Percentiles rank a stretch among this genome's conserved stretches.
phyloP scores from a whole-genome alignment of 1,140 invertebrate species.

The Drosophila eugracilis region DNA sequence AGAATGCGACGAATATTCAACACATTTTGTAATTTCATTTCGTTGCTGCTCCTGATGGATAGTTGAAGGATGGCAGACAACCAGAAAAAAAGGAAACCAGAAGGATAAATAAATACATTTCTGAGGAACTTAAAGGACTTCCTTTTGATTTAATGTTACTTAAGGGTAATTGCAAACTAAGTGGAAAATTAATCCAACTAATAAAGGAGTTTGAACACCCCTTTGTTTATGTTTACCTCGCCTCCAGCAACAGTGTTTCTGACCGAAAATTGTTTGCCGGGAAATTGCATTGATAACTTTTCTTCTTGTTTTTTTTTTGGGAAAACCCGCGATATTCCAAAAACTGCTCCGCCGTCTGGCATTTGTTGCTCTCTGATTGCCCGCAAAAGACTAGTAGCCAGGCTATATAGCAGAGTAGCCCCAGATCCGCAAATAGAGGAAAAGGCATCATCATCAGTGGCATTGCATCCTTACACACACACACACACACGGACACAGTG shows the following conservation, averaged over 20 bases:
- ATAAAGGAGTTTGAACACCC: not conserved
- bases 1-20: conserved; percentile 36
- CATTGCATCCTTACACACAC: conserved; percentile 20
- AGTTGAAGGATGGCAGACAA: conserved; percentile 20
- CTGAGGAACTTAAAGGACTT: not conserved
- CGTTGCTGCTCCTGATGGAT: conserved; percentile 48
- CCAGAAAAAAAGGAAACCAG: no score
- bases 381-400: conserved; percentile 64
- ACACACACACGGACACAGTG: no score
- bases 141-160: not conserved
- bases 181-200: not conserved
- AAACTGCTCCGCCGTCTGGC: conserved; percentile 22
- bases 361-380: conserved; percentile 81
- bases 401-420: conserved; percentile 12
- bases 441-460: conserved; percentile 11
- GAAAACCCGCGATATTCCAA: not conserved
- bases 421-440: conserved; percentile 10
- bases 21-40: conserved; percentile 78
- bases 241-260: conserved; percentile 59
- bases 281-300: conserved; percentile 54
- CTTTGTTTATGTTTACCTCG: conserved; percentile 34
- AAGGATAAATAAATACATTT: conserved; percentile 17
- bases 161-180: not conserved
- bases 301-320: not conserved
- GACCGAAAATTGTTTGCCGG: conserved; percentile 46